Evolutionary conservation across 2,113 vertebrate genomes (phyloP), one percentile per base, ranked within the genome.

Genomic region (Gopherus flavomarginatus): DNA sequence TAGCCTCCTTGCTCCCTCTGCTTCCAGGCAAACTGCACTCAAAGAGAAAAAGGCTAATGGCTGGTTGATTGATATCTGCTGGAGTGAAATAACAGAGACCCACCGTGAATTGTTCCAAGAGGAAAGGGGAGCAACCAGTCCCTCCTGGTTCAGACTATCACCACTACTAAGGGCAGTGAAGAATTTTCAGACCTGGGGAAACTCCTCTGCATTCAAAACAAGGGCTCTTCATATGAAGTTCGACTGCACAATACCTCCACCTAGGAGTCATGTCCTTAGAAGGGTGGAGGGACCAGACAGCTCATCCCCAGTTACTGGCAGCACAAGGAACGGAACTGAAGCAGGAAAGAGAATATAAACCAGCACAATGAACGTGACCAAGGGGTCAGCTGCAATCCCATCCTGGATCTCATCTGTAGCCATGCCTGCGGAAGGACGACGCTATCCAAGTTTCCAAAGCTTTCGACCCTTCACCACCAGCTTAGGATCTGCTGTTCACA

Each of bases 331-430:
- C 86, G 90, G 53, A 62, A 49, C 26, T 93, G 94, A 81, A 6
- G 79, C 87, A 92, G 98, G 98, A 98, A 98, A 90, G 97, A 96
- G 90, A 95, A 57, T 95, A 97, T 96, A 86, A 82, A 81, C 8
- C 77, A 92, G 96, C 94, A 98, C 98, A 98, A 98, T 98, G 96
- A 97, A 81, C 83, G 83, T 35, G 93, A 91, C 95, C 96, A 12
- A 94, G 95, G 97, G 98, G 98, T 98, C 98, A 98, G 93, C 84
- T 92, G 90, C 96, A 98, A 98, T 94, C 97, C 97, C 98, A 98
- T 98, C 98, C 98, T 98, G 98, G 91, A 86, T 92, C 54, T 86
- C 81, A 77, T 26, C 84, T 44, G 93, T 38, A 86, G 86, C 80
- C 83, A 52, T 90, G 56, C 9, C 90, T 78, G 83, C 38, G 95